Evolutionary conservation across 2,888 invertebrate species (phyloP).

Genomic region (Buathra laborator): DNA sequence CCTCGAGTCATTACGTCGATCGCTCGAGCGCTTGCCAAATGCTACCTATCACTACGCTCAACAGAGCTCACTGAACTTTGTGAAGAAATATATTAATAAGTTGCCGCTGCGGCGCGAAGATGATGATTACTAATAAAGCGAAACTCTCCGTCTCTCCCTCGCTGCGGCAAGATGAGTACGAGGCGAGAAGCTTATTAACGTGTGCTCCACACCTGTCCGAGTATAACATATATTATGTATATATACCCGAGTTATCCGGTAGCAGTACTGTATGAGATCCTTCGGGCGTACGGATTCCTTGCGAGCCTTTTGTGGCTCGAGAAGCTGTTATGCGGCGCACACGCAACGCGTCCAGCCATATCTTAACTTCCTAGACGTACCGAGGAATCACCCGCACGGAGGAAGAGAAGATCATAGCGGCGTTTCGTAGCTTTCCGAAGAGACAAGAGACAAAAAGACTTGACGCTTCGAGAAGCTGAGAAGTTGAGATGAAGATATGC

Average conservation of each 20-base stretch:
- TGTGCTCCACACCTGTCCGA: conserved; percentile 17
- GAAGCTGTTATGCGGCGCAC: conserved; percentile 46
- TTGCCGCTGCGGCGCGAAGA: conserved; percentile 1
- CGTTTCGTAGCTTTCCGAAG: not conserved
- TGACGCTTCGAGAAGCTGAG: conserved; percentile 39
- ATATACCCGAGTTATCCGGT: not conserved
- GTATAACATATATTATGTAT: conserved; percentile 10
- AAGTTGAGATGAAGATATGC: not conserved
- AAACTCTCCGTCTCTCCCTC: not conserved
- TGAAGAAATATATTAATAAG: conserved; percentile 41
- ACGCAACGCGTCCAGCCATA: conserved; percentile 52
- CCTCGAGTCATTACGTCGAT: conserved; percentile 65
- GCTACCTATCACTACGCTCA: conserved; percentile 7
- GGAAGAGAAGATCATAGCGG: conserved; percentile 16
- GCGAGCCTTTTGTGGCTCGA: conserved; percentile 58
- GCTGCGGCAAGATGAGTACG: not conserved
- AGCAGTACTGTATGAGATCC: conserved; percentile 1
- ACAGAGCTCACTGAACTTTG: conserved; percentile 25
- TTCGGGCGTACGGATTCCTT: conserved; percentile 25
- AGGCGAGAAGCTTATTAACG: conserved; percentile 35
- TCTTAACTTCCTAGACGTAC: conserved; percentile 53
- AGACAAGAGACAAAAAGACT: conserved; percentile 51
- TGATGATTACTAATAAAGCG: conserved; percentile 34
- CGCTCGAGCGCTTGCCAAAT: conserved; percentile 60
- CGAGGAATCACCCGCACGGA: conserved; percentile 12